phyloP scores from a whole-genome alignment of 1,140 invertebrate genomes.

The Drosophila tropicalis region DNA sequence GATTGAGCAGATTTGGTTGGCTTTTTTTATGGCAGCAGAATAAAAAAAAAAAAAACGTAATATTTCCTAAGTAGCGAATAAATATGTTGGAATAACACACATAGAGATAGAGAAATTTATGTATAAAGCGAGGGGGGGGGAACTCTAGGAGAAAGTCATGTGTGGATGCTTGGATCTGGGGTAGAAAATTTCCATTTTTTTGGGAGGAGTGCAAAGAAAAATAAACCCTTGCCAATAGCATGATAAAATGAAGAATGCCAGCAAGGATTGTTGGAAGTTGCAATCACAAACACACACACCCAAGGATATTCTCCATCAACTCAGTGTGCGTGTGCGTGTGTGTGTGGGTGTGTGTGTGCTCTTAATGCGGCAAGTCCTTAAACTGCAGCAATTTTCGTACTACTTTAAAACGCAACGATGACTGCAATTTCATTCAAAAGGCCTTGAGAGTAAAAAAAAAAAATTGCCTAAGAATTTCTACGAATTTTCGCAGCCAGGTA shows the following conservation, averaged over 20 bases:
- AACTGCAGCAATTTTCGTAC: conserved; percentile 36
- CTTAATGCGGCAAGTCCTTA: conserved; percentile 40
- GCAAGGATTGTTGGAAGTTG: conserved; percentile 18
- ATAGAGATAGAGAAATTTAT: neutral
- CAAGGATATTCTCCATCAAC: neutral
- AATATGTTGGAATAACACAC: conserved; percentile 42
- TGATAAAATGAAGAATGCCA: conserved; percentile 21
- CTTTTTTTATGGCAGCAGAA: conserved; percentile 35
- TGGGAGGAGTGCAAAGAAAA: conserved; percentile 16
- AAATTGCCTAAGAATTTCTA: conserved; percentile 1
- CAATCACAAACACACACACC: neutral
- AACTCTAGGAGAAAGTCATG: neutral
- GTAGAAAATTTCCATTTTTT: conserved; percentile 42
- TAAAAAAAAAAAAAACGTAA: conserved; percentile 26
- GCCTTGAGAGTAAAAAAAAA: neutral
- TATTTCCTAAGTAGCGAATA: conserved; percentile 61
- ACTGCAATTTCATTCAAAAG: conserved; percentile 31
- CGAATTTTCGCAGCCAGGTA: neutral
- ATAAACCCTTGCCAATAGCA: conserved; percentile 25
- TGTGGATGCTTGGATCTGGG: conserved; percentile 13
- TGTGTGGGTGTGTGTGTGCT: conserved; percentile 25
- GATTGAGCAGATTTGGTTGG: conserved; percentile 28
- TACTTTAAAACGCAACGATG: conserved; percentile 37
- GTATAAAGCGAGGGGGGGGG: neutral
- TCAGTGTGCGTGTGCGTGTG: conserved; percentile 10